Evolutionary conservation across 2,888 invertebrate species (phyloP).

Genomic region (Choreutis nemorana): DNA sequence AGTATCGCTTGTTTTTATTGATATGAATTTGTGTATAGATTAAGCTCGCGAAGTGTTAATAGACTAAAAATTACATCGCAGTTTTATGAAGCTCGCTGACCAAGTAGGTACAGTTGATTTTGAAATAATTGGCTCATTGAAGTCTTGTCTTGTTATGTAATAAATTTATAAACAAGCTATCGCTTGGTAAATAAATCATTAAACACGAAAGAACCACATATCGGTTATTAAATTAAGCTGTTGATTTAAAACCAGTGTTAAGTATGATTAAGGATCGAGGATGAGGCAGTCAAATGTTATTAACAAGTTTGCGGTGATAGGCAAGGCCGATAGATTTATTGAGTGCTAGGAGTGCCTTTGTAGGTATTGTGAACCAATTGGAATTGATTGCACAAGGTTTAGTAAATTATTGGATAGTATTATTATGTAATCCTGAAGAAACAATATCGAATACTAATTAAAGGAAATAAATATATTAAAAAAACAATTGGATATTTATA

Average conservation of each 20-base stretch:
- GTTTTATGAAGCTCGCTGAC: not conserved
- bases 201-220: not conserved
- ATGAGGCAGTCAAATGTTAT: constrained; percentile 21
- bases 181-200: not conserved
- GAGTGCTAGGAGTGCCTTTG: constrained; percentile 42
- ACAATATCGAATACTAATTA: constrained; percentile 23
- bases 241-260: no score
- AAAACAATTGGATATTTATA: constrained; percentile 12
- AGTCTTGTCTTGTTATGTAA: no score
- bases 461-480: constrained; percentile 10
- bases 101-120: no score
- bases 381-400: constrained; percentile 4
- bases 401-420: constrained; percentile 3
- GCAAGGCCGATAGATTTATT: constrained; percentile 3
- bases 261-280: constrained; percentile 17
- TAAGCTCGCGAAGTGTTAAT: not conserved
- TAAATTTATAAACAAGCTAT: no score
- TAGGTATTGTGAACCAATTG: constrained; percentile 24
- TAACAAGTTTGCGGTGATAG: constrained; percentile 15
- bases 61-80: no score
- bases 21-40: not conserved
- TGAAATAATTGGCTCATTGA: no score
- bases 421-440: constrained; percentile 13
- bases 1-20: no score
- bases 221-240: not conserved